These are phyloP conservation scores for Halictus quadricinctus DNA, from an alignment of 2,888 invertebrate genomes.

Conservation along the genomic window DNA sequence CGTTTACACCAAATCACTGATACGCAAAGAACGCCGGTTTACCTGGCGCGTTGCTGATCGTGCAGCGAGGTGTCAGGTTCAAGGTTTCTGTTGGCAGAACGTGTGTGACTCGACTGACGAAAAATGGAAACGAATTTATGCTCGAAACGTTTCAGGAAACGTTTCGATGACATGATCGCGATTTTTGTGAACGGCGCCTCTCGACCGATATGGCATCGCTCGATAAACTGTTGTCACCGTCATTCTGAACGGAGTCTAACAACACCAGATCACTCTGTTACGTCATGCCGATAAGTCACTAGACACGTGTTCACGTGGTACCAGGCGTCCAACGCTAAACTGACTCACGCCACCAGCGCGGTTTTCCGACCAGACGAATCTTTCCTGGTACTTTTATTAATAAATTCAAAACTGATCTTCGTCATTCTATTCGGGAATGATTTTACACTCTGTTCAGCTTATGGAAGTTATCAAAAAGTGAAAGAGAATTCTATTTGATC, in stretches of 20 bases:
- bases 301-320: slow-evolving; percentile 33
- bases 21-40: slow-evolving; percentile 22
- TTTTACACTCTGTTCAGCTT: not conserved
- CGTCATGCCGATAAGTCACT: slow-evolving; percentile 40
- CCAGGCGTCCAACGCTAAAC: not conserved
- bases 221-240: slow-evolving; percentile 41
- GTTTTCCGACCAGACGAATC: not conserved
- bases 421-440: not conserved
- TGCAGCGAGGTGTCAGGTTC: slow-evolving; percentile 40
- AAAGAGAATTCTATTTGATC: no score
- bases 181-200: slow-evolving; percentile 18
- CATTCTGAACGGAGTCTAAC: slow-evolving; percentile 12
- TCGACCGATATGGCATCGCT: slow-evolving; percentile 45
- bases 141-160: slow-evolving; percentile 40
- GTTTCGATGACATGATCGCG: slow-evolving; percentile 54
- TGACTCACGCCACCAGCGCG: not conserved
- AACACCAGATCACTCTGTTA: slow-evolving; percentile 21
- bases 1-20: not conserved
- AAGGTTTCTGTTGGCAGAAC: slow-evolving; percentile 32
- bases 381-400: not conserved
- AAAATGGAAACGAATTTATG: slow-evolving; percentile 31
- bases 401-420: not conserved
- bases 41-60: slow-evolving; percentile 54
- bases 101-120: slow-evolving; percentile 30
- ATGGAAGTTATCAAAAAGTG: no score